Percentiles rank a stretch among this genome's conserved stretches.
phyloP scores from a whole-genome alignment of 1,140 invertebrate genomes.

The Venturia canescens region DNA sequence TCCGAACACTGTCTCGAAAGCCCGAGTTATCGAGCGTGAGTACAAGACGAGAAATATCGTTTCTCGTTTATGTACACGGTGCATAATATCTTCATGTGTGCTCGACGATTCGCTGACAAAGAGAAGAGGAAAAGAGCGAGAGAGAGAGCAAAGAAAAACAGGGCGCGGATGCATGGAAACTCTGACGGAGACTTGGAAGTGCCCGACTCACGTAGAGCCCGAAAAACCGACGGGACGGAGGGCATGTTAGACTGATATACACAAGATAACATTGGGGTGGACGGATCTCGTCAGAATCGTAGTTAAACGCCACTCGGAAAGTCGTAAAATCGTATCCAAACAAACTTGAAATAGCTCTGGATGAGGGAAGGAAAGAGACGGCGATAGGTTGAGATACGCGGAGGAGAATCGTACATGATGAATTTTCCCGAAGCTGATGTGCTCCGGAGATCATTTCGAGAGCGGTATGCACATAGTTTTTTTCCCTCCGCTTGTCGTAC shows the following conservation, averaged over 20 bases:
- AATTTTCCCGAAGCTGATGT: neutral
- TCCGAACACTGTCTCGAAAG: too few relatives aligned
- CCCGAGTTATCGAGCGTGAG: too few relatives aligned
- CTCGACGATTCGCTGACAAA: neutral
- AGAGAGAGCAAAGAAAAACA: neutral
- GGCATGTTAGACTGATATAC: constrained; percentile 34
- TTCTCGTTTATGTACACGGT: neutral
- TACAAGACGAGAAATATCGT: neutral
- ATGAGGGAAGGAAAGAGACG: constrained; percentile 25
- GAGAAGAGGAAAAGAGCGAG: neutral
- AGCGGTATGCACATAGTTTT: neutral
- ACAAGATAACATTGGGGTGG: constrained; percentile 55
- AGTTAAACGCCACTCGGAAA: constrained; percentile 58
- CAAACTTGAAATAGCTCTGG: constrained; percentile 60
- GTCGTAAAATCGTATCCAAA: constrained; percentile 61
- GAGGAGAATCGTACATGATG: neutral
- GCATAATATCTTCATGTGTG: constrained; percentile 23
- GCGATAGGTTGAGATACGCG: neutral
- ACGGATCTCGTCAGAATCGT: constrained; percentile 57
- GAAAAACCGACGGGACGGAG: constrained; percentile 17
- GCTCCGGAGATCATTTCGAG: neutral
- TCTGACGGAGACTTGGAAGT: neutral
- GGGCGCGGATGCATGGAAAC: neutral
- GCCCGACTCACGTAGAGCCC: neutral
- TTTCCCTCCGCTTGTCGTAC: neutral